Evolutionary conservation across 2,888 invertebrate species (phyloP).

Genomic region (Phengaris alcon): DNA sequence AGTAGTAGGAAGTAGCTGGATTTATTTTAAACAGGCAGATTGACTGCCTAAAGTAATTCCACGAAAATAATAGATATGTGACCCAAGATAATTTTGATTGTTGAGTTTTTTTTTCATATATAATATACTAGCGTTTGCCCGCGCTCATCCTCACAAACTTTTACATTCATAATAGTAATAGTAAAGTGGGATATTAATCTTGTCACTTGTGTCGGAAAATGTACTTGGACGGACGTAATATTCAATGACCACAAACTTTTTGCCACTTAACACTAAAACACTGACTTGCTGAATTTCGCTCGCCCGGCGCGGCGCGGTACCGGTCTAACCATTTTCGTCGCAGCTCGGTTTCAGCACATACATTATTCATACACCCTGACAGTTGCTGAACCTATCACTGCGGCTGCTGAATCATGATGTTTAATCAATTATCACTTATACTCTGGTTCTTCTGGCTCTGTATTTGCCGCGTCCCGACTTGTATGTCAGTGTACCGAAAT

Average conservation of each 20-base stretch:
- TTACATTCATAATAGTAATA: too few species aligned
- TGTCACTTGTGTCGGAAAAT: neutral
- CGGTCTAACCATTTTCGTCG: neutral
- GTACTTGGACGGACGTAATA: neutral
- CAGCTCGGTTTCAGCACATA: conserved; percentile 12
- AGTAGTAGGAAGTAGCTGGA: too few species aligned
- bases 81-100: too few species aligned
- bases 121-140: too few species aligned
- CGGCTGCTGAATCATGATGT: conserved; percentile 13
- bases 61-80: too few species aligned
- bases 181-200: too few species aligned
- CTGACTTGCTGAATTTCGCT: neutral
- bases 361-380: neutral
- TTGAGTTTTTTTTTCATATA: too few species aligned
- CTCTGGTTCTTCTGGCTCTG: neutral
- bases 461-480: neutral
- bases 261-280: neutral
- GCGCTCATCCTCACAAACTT: too few species aligned
- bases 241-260: neutral
- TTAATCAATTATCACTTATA: conserved; percentile 13
- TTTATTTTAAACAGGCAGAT: too few species aligned
- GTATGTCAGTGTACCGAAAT: neutral
- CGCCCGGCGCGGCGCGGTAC: neutral
- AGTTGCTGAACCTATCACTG: conserved; percentile 14
- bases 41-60: too few species aligned